Evolutionary conservation across 2,888 invertebrate species (phyloP), one percentile per base, ranked within the genome.

Genomic region (Melolontha melolontha): DNA sequence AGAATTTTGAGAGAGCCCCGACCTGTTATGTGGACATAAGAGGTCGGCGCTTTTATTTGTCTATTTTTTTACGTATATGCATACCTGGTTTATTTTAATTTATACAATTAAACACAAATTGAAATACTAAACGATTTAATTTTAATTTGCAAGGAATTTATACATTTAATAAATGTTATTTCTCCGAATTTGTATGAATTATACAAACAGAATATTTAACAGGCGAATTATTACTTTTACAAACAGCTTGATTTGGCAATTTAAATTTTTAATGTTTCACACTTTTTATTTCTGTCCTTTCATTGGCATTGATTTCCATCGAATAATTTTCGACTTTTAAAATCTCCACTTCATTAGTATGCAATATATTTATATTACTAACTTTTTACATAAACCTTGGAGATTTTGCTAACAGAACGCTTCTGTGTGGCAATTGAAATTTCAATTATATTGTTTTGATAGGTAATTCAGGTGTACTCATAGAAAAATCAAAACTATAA

Each of bases 41-140:
- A 52, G 22, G 29, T 52, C 17, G 44, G 65, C 55, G 12, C 8
- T 65, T 44, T 8, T 55, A 17, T 41, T 6, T 34, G 54, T 52
- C 16, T 52, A 40, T 52, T 52, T 34, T 63, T 40, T 51, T 47
- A 47, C 12, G 17, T 47, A 16, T 5, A 44, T 44, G 16, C 16
- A 57, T 39, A 52, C 39, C 59, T 40, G 22, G 41, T 34, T 11
- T 44, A 68, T 69, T 70, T 72, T 71, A 71, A 73, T 73, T 73
- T 73, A 73, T 71, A 70, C 73, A 71, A 73, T 73, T 73, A 72
- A 71, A 72, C 64, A 68, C 59, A 57, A 67, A 67, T 65, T 68
- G 65, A 65, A 68, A 68, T 62, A 68, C 64, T 57, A 65, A 68
- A 64, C 68, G 68, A 65, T 59, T 64, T 62, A 59, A 51, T 65